Percentiles rank a stretch among this genome's conserved stretches.
Evolutionary conservation across 2,888 invertebrate genomes (phyloP).

Genomic region (Eucera pruinosa): DNA sequence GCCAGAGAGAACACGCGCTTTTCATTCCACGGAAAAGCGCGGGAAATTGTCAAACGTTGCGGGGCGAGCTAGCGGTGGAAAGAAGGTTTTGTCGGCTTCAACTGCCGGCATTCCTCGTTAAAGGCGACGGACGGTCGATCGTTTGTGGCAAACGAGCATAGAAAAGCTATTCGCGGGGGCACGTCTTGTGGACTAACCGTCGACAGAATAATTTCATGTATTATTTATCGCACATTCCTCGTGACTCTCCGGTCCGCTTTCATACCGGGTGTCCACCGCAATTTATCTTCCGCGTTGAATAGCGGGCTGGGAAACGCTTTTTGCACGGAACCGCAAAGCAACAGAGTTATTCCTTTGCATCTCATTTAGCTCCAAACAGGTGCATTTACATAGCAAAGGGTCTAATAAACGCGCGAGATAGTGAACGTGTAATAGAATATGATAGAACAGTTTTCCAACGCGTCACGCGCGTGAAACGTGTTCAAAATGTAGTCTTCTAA

Average conservation of each 20-base stretch:
- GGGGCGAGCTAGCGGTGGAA: background rate
- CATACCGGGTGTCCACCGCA: slow-evolving; percentile 37
- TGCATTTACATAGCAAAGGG: too few relatives aligned
- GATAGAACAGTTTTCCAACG: too few relatives aligned
- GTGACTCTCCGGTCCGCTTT: slow-evolving; percentile 24
- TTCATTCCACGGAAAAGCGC: background rate
- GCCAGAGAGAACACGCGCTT: background rate
- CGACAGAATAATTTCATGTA: slow-evolving; percentile 73
- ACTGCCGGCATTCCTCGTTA: too few relatives aligned
- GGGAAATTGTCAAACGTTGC: slow-evolving; percentile 19
- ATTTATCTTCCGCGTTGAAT: slow-evolving; percentile 4
- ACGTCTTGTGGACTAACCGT: slow-evolving; percentile 41
- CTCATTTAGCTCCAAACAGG: too few relatives aligned
- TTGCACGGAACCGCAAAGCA: background rate
- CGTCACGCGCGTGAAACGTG: too few relatives aligned
- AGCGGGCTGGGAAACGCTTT: too few relatives aligned
- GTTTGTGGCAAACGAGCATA: slow-evolving; percentile 32
- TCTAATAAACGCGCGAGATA: too few relatives aligned
- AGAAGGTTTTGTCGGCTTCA: slow-evolving; percentile 16
- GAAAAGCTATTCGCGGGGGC: slow-evolving; percentile 50
- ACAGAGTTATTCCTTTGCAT: too few relatives aligned
- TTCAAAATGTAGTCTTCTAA: too few relatives aligned
- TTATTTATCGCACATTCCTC: slow-evolving; percentile 73
- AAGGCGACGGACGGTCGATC: too few relatives aligned
- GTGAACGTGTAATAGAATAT: too few relatives aligned